A percentile compares a stretch with the other conserved stretches of the same genome.
phyloP scores from a whole-genome alignment of 2,888 invertebrate genomes.

The Tholera decimalis region DNA sequence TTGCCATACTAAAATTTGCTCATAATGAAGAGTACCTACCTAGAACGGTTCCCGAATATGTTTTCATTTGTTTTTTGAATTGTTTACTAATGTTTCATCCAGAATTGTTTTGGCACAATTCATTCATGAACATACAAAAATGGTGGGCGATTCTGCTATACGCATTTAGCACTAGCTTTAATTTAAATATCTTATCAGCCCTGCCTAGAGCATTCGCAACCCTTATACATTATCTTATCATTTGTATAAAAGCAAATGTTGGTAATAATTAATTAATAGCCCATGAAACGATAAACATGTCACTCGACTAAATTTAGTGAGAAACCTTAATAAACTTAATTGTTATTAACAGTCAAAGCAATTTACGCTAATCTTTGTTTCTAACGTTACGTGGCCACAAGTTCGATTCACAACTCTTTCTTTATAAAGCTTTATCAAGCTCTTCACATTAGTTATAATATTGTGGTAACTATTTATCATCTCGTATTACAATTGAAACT shows the following conservation, averaged over 20 bases:
- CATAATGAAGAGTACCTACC: neutral
- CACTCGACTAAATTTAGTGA: conserved; percentile 67
- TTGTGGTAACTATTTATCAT: conserved; percentile 77
- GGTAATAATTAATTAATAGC: conserved; percentile 44
- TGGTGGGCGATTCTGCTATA: conserved; percentile 16
- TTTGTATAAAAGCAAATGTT: conserved; percentile 49
- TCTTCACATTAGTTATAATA: conserved; percentile 88
- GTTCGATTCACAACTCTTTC: conserved; percentile 91
- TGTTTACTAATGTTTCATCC: conserved; percentile 19
- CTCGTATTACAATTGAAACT: conserved; percentile 77
- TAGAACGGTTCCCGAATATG: neutral
- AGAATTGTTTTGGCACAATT: conserved; percentile 71
- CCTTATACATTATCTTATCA: conserved; percentile 23
- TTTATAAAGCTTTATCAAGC: conserved; percentile 91
- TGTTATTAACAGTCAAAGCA: conserved; percentile 83
- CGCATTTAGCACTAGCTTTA: conserved; percentile 44
- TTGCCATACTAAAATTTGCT: neutral
- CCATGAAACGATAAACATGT: conserved; percentile 57
- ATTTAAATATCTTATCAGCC: conserved; percentile 34
- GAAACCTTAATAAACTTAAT: conserved; percentile 76
- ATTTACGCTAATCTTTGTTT: conserved; percentile 82
- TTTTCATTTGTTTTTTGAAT: neutral
- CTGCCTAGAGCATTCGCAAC: conserved; percentile 51
- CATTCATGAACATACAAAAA: conserved; percentile 46
- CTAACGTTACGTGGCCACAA: conserved; percentile 89